phyloP scores from a whole-genome alignment of 2,888 invertebrate species.

The Prosopocoilus inquinatus region DNA sequence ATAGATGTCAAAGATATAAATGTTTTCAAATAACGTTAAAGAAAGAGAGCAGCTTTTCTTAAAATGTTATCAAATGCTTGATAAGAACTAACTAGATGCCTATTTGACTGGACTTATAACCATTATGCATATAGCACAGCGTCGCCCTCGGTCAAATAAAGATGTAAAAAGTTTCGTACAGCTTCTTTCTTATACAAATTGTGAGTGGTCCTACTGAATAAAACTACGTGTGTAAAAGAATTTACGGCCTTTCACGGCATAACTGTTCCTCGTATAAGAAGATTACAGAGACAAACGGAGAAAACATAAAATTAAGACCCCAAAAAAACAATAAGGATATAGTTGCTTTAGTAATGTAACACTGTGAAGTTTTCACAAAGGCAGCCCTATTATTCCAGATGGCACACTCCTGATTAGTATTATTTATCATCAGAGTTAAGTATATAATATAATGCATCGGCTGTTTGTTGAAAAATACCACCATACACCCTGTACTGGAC shows the following conservation, averaged over 20 bases:
- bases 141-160: neutral
- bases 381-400: conserved; percentile 1
- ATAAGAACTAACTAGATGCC: neutral
- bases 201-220: conserved; percentile 1
- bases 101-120: neutral
- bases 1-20: too few relatives aligned
- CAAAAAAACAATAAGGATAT: neutral
- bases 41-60: too few relatives aligned
- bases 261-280: conserved; percentile 1
- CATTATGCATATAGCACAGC: neutral
- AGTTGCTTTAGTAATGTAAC: neutral
- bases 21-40: too few relatives aligned
- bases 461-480: neutral
- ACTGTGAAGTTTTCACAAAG: neutral
- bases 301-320: neutral
- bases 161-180: conserved; percentile 9
- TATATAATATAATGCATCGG: neutral
- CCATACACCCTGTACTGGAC: neutral
- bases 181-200: conserved; percentile 8
- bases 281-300: neutral
- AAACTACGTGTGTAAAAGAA: conserved; percentile 5
- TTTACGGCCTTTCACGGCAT: conserved; percentile 10
- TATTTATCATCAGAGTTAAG: conserved; percentile 1
- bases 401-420: neutral
- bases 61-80: neutral